These are phyloP conservation scores for Erynnis tages DNA, from an alignment of 2,888 invertebrate genomes.

Conservation along the genomic window DNA sequence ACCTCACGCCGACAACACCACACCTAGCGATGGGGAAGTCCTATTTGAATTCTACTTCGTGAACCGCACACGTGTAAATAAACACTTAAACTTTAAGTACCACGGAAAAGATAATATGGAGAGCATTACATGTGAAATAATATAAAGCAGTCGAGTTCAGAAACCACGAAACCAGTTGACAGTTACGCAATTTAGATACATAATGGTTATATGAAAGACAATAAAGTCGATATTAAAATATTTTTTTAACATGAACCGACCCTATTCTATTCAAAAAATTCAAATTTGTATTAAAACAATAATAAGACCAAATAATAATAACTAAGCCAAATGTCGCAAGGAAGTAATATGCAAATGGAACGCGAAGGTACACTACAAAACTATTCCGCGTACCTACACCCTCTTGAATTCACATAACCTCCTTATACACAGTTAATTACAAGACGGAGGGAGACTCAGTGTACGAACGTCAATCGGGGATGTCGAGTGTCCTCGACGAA, in stretches of 20 bases:
- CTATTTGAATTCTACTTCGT: constrained; percentile 20
- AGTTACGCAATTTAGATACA: background rate
- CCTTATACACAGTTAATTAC: constrained; percentile 31
- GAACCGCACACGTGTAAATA: constrained; percentile 18
- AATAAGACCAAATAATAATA: background rate
- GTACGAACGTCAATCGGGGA: constrained; percentile 68
- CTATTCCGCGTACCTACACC: constrained; percentile 19
- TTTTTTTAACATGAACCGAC: too few relatives aligned
- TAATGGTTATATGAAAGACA: background rate
- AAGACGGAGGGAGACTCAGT: constrained; percentile 53
- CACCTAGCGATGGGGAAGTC: constrained; percentile 25
- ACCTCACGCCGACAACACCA: constrained; percentile 38
- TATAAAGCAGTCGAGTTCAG: background rate
- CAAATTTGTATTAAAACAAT: background rate
- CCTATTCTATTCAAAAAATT: too few relatives aligned
- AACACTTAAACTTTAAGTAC: constrained; percentile 14
- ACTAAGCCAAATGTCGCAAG: constrained; percentile 11
- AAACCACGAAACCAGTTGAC: constrained; percentile 1
- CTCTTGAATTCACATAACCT: constrained; percentile 39
- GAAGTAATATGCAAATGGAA: constrained; percentile 8
- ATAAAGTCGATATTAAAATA: too few relatives aligned
- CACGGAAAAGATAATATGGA: constrained; percentile 4
- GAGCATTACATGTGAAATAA: background rate
- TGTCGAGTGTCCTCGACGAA: constrained; percentile 56
- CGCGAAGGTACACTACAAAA: constrained; percentile 12